Conservation (phyloP, 2,797 vertebrate genomes). For the Ibycter americanus region DNA sequence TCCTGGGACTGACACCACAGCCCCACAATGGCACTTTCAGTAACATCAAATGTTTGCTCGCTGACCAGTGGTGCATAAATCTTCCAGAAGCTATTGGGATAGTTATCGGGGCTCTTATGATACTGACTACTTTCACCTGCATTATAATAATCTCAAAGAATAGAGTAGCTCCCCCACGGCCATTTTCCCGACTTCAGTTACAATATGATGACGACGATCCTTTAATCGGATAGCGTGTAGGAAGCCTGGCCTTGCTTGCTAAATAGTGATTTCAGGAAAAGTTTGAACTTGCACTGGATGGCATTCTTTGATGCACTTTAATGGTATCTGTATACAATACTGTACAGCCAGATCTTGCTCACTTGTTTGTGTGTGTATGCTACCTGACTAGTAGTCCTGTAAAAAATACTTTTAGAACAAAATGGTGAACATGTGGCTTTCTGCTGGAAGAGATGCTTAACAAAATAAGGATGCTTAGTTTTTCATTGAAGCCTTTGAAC, state of each 20-base stretch:
- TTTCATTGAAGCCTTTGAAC: not conserved
- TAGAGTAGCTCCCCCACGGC: conserved; percentile 31
- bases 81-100: conserved; percentile 79
- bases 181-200: conserved; percentile 84
- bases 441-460: not conserved
- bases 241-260: not conserved
- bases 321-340: not conserved
- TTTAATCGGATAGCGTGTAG: conserved; percentile 75
- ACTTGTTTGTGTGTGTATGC: not conserved
- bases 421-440: not conserved
- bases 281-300: not conserved
- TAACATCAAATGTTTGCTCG: conserved; percentile 81
- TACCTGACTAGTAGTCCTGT: not conserved
- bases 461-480: conserved; percentile 10
- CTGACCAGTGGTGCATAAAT: conserved; percentile 79
- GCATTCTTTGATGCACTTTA: conserved; percentile 39
- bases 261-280: not conserved
- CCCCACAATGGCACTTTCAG: conserved; percentile 90
- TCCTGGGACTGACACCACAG: conserved; percentile 81
- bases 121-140: conserved; percentile 79
- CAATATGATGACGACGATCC: conserved; percentile 84
- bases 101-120: conserved; percentile 81
- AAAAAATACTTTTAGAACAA: not conserved
- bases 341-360: not conserved
- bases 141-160: conserved; percentile 78